phyloP scores from a whole-genome alignment of 2,797 vertebrate genomes.

The Ciconia nigra region DNA sequence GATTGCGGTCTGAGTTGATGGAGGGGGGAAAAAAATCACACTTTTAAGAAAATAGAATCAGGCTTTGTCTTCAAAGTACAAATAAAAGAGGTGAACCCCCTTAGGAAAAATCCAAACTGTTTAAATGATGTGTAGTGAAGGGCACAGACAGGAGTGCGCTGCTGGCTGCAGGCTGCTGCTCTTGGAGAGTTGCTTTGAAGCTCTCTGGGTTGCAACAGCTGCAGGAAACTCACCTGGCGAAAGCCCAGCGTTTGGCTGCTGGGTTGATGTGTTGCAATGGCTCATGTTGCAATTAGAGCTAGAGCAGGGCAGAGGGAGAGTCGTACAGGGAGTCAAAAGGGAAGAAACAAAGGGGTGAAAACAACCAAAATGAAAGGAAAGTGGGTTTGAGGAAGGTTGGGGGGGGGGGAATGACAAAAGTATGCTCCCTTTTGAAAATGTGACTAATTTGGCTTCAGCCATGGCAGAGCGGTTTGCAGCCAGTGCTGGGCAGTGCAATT shows the following conservation, averaged over 20 bases:
- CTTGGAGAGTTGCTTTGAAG: not conserved
- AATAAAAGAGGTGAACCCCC: not conserved
- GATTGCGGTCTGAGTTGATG: no score
- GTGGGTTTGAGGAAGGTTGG: not conserved
- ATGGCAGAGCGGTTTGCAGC: rapidly evolving
- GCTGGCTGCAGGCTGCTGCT: not conserved
- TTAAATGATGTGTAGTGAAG: not conserved
- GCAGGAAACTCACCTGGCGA: not conserved
- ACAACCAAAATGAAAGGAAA: not conserved
- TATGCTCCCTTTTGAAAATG: not conserved
- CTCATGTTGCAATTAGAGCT: rapidly evolving
- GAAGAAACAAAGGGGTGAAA: not conserved
- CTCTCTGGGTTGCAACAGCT: not conserved
- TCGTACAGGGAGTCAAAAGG: rapidly evolving
- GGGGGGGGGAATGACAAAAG: not conserved
- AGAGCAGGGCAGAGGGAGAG: not conserved
- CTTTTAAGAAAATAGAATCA: not conserved
- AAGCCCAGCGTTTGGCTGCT: not conserved
- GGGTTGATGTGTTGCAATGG: rapidly evolving
- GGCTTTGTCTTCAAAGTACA: not conserved
- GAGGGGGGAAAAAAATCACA: no score
- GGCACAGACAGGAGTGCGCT: not conserved
- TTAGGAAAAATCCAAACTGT: not conserved
- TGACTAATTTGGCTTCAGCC: not conserved
- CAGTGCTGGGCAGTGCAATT: not conserved